Evolutionary conservation across 2,888 invertebrate species (phyloP), one percentile per base, ranked within the genome.

Genomic region (Harpagoxenus sublaevis): DNA sequence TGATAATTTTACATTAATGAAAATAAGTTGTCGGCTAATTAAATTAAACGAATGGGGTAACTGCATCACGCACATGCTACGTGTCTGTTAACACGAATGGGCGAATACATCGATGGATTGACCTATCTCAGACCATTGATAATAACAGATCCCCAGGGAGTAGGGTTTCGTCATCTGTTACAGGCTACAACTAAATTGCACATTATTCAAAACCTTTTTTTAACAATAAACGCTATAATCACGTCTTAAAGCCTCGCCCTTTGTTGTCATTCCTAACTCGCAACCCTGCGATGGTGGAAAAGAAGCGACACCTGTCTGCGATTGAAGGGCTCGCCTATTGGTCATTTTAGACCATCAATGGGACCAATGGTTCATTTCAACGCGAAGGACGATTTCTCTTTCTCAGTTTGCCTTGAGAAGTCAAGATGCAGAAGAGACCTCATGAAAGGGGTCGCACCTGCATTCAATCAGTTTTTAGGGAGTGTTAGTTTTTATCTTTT

Each of bases 381-480:
- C 18, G 15, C 85, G 90, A 91, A 91, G 90, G 90, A 91, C 90
- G 91, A 90, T 91, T 89, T 90, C 91, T 89, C 91, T 82, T 89
- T 85, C 74, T 88, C 86, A 87, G 84, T 68, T 87, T 84, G 83
- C 88, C 89, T 85, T 68, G 81, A 78, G 71, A 81, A 87, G 74
- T 53, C 75, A 77, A 82, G 65, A 57, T 48, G 66, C 84, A 78
- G 88, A 85, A 88, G 83, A 83, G 86, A 88, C 86, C 83, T 89
- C 84, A 86, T 71, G 89, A 93, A 93, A 88, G 92, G 92, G 93
- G 92, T 92, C 92, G 92, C 93, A 94, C 93, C 94, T 94, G 94
- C 92, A 60, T 79, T 70, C 71, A 79, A 74, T 68, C 86, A 74
- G 83, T 85, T 83, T 84, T 89, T 75, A 75, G 68, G 68, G 73